Conservation (phyloP, 2,888 invertebrate genomes). For the Drosophila emarginata region DNA sequence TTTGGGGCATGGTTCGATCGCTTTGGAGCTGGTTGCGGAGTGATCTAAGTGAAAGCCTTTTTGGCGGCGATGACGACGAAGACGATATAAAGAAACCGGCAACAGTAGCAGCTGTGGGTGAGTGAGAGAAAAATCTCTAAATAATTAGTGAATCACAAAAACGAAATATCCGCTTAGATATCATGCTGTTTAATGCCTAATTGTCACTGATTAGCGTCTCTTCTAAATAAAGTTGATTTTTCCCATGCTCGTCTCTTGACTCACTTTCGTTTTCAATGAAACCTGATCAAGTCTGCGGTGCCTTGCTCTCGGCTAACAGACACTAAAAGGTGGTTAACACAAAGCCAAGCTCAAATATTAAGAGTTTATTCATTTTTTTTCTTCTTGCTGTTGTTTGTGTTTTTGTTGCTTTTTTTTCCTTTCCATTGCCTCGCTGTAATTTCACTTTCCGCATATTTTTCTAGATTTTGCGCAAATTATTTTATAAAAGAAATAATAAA, state of each 20-base stretch:
- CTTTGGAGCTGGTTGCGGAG: slow-evolving; percentile 80
- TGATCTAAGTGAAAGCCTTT: slow-evolving; percentile 78
- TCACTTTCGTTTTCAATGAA: slow-evolving; percentile 76
- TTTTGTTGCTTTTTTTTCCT: slow-evolving; percentile 20
- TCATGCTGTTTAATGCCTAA: slow-evolving; percentile 1
- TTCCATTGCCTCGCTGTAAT: slow-evolving; percentile 51
- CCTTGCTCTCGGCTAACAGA: slow-evolving; percentile 19
- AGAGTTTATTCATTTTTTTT: slow-evolving; percentile 19
- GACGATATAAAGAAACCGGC: slow-evolving; percentile 55
- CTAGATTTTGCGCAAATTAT: slow-evolving; percentile 54
- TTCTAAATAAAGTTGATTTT: slow-evolving; percentile 1
- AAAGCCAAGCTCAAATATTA: slow-evolving; percentile 20
- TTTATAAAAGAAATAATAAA: slow-evolving; percentile 28
- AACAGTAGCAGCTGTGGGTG: slow-evolving; percentile 59
- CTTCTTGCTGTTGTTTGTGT: not conserved
- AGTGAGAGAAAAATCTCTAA: slow-evolving; percentile 47
- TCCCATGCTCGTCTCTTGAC: slow-evolving; percentile 18
- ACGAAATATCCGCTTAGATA: not conserved
- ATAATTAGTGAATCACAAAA: slow-evolving; percentile 46
- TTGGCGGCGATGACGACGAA: slow-evolving; percentile 59
- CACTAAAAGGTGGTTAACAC: slow-evolving; percentile 58
- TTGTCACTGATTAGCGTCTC: slow-evolving; percentile 51
- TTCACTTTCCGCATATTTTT: slow-evolving; percentile 69
- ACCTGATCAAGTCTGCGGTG: slow-evolving; percentile 36
- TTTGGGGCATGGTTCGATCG: slow-evolving; percentile 77